Percentiles rank a stretch among this genome's conserved stretches.
phyloP scores from a whole-genome alignment of 2,113 vertebrate genomes.

The Hippocampus comes region DNA sequence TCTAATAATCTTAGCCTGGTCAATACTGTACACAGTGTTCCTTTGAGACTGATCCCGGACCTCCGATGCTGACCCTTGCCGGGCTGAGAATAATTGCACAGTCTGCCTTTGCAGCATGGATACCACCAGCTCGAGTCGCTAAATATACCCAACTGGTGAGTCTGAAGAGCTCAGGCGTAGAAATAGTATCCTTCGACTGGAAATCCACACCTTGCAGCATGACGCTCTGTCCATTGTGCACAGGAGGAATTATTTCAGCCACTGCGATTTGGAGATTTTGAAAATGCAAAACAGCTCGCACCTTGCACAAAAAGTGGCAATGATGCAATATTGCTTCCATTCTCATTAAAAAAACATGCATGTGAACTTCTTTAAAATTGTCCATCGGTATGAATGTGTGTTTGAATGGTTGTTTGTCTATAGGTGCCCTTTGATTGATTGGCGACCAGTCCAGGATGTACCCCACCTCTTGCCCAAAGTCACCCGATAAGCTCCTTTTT shows the following conservation, averaged over 20 bases:
- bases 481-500: not conserved
- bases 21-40: conserved; percentile 5
- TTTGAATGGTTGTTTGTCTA: too few relatives aligned
- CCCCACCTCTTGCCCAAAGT: too few relatives aligned
- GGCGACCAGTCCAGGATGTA: too few relatives aligned
- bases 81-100: conserved; percentile 55
- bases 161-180: conserved; percentile 53
- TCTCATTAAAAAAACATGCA: too few relatives aligned
- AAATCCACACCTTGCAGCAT: conserved; percentile 49
- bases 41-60: conserved; percentile 42
- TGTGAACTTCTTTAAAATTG: not conserved
- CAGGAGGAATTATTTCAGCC: not conserved
- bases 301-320: too few relatives aligned
- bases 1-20: conserved; percentile 26
- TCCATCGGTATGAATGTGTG: not conserved
- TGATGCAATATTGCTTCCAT: too few relatives aligned
- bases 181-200: conserved; percentile 53
- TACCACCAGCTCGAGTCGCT: conserved; percentile 59
- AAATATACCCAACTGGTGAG: conserved; percentile 69
- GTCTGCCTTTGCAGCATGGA: conserved; percentile 62
- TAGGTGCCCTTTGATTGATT: too few relatives aligned
- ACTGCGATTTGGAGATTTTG: not conserved
- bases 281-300: too few relatives aligned
- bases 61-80: conserved; percentile 17
- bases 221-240: conserved; percentile 45